A percentile compares a stretch with the other conserved stretches of the same genome.
Conservation (phyloP, 2,113 vertebrate species). For the Chinchilla lanigera region DNA sequence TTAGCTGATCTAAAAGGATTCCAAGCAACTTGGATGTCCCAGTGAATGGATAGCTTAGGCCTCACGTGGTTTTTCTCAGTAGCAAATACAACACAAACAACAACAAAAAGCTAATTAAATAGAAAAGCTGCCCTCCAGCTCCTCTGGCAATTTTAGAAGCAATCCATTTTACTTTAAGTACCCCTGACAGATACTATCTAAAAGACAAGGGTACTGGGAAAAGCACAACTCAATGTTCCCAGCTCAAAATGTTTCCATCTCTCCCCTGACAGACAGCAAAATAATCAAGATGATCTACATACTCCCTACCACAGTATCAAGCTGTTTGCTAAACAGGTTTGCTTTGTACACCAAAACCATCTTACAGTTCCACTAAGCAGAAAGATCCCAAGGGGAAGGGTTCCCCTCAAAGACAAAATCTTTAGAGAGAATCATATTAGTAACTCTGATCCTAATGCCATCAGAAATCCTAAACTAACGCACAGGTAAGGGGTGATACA, state of each 20-base stretch:
- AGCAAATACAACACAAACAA: constrained; percentile 50
- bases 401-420: constrained; percentile 5
- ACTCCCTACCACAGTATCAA: neutral
- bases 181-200: constrained; percentile 67
- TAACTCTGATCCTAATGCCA: neutral
- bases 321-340: constrained; percentile 40
- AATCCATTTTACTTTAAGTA: constrained; percentile 63
- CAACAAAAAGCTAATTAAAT: constrained; percentile 60
- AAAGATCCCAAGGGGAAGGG: neutral
- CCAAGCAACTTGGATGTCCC: neutral
- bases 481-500: neutral
- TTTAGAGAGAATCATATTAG: neutral
- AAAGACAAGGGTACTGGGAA: constrained; percentile 47
- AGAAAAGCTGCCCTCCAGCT: constrained; percentile 48
- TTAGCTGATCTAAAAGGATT: neutral
- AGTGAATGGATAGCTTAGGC: neutral
- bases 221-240: constrained; percentile 62
- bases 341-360: neutral
- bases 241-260: constrained; percentile 33
- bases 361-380: neutral
- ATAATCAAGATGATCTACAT: constrained; percentile 34
- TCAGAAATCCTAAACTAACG: constrained; percentile 19
- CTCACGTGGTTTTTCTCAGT: constrained; percentile 44
- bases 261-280: neutral
- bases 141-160: constrained; percentile 62